These are phyloP conservation scores for Glossophaga mutica DNA, from an alignment of 2,797 vertebrate species.

Conservation along the genomic window DNA sequence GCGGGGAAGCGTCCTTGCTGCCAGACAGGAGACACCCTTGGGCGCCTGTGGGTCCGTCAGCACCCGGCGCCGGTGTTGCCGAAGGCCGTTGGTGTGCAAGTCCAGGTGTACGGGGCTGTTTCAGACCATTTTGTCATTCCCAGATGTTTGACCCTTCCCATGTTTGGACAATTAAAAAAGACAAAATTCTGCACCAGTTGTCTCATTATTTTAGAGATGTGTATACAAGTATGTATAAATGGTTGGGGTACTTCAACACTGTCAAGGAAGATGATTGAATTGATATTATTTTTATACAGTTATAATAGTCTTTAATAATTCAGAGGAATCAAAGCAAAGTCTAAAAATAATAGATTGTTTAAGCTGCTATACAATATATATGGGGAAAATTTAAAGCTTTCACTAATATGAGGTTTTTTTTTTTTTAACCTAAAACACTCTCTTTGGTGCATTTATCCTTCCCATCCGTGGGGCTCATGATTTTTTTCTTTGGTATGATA, in stretches of 20 bases:
- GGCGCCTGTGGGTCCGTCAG: not conserved
- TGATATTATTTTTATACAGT: constrained; percentile 36
- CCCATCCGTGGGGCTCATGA: not conserved
- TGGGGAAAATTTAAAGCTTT: not conserved
- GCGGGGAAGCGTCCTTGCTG: not conserved
- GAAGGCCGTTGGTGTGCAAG: rapidly evolving
- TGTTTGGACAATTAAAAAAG: not conserved
- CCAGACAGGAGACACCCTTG: rapidly evolving
- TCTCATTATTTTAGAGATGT: not conserved
- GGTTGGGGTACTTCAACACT: not conserved
- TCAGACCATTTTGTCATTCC: not conserved
- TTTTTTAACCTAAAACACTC: not conserved
- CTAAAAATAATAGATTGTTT: not conserved
- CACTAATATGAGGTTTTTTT: not conserved
- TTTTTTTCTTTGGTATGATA: not conserved
- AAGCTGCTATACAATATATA: not conserved
- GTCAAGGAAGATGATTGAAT: not conserved
- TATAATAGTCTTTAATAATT: not conserved
- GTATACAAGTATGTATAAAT: not conserved
- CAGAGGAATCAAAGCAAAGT: not conserved
- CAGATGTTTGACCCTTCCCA: not conserved
- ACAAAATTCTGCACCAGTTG: not conserved
- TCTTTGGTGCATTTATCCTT: not conserved
- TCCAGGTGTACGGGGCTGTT: not conserved
- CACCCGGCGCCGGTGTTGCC: rapidly evolving